A percentile compares a stretch with the other conserved stretches of the same genome.
Conservation (phyloP, 1,140 invertebrate species). For the Sitophilus oryzae region DNA sequence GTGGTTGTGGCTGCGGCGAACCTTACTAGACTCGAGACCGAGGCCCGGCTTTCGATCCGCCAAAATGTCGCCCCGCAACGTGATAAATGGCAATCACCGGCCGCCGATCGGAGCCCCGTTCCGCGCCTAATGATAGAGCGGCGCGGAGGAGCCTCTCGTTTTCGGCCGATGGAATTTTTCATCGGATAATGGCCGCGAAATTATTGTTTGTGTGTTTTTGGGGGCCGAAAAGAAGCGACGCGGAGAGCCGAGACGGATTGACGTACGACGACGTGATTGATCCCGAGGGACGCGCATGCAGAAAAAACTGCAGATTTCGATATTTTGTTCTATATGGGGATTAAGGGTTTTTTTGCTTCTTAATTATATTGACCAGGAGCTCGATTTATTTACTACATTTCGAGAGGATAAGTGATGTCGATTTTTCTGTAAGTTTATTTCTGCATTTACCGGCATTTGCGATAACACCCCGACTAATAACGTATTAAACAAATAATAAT, state of each 20-base stretch:
- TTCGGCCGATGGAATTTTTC: not conserved
- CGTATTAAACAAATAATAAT: too few species aligned
- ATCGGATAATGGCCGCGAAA: constrained; percentile 2
- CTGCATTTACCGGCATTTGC: too few species aligned
- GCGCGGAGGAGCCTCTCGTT: not conserved
- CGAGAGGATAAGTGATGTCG: constrained; percentile 2
- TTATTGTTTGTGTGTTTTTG: constrained; percentile 11
- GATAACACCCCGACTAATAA: too few species aligned
- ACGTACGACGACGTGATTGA: not conserved
- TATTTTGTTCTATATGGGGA: too few species aligned
- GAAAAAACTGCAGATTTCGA: too few species aligned
- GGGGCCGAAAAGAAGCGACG: not conserved
- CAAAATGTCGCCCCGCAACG: constrained; percentile 5
- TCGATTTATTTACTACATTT: too few species aligned
- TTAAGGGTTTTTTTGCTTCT: too few species aligned
- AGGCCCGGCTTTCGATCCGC: not conserved
- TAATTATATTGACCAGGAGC: too few species aligned
- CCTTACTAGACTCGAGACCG: too few species aligned
- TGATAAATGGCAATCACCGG: constrained; percentile 7
- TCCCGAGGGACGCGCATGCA: not conserved
- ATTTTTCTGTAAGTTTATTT: not conserved
- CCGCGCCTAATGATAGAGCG: constrained; percentile 3
- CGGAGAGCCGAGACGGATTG: not conserved
- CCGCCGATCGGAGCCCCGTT: constrained; percentile 1
- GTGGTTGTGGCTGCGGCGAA: too few species aligned